Evolutionary conservation across 37 sponge, comb jelly and placozoan species (phyloP).

Genomic region (Cliona cf. orientalis): DNA sequence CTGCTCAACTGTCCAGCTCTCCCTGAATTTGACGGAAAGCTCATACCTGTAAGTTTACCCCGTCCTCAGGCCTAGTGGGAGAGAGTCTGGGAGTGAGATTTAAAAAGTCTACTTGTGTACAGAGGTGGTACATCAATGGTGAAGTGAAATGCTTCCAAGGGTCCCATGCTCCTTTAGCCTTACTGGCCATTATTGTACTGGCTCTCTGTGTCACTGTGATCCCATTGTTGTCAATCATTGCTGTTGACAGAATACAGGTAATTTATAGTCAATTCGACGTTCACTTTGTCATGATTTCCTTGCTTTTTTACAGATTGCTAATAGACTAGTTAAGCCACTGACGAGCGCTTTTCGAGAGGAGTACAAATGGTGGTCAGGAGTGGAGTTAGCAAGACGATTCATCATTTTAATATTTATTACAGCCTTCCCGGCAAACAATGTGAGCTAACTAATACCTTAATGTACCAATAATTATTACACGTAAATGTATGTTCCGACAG

Average conservation of each 20-base stretch:
- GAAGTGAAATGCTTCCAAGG: constrained; percentile 47
- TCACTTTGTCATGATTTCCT: neutral
- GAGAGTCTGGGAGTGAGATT: too few relatives aligned
- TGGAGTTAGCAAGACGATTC: constrained; percentile 54
- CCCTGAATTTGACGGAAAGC: neutral
- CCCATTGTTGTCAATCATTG: neutral
- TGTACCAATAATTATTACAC: too few relatives aligned
- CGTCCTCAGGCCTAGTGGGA: too few relatives aligned
- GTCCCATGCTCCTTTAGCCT: constrained; percentile 32
- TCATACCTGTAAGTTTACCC: neutral
- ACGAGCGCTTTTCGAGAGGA: constrained; percentile 26
- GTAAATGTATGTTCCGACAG: constrained; percentile 8
- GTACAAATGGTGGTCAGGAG: constrained; percentile 60
- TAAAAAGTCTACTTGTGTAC: too few relatives aligned
- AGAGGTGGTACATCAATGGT: constrained; percentile 63
- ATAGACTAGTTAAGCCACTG: neutral
- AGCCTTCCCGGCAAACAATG: constrained; percentile 52
- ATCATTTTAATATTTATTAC: constrained; percentile 31
- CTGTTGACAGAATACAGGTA: neutral
- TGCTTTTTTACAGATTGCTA: too few relatives aligned
- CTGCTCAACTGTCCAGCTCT: constrained; percentile 53
- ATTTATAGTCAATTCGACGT: neutral
- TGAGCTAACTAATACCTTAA: too few relatives aligned
- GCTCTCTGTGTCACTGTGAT: constrained; percentile 12
- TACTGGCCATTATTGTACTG: constrained; percentile 41